Evolutionary conservation across 2,888 invertebrate species (phyloP).

Genomic region (Chymomyza caudatula): DNA sequence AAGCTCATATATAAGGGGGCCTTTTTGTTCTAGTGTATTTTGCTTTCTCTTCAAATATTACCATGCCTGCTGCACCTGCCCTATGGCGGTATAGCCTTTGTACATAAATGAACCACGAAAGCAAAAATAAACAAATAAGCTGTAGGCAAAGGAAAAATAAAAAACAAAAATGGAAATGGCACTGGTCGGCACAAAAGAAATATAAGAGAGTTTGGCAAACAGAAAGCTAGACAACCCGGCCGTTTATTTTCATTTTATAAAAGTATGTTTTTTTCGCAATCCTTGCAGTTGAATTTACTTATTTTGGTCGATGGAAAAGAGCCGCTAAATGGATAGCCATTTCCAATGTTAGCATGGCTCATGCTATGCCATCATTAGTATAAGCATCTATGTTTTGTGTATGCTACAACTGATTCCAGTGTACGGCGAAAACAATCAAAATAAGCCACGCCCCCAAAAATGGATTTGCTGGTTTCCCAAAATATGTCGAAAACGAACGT

Average conservation of each 20-base stretch:
- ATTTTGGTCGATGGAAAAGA: constrained; percentile 4
- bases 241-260: constrained; percentile 35
- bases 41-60: constrained; percentile 16
- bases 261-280: constrained; percentile 30
- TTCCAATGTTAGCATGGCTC: too few species aligned
- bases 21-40: constrained; percentile 18
- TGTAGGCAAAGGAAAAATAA: constrained; percentile 14
- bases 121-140: constrained; percentile 43
- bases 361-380: too few species aligned
- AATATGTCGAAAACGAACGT: too few species aligned
- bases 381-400: too few species aligned
- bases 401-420: too few species aligned
- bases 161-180: constrained; percentile 24
- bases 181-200: too few species aligned
- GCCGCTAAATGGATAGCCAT: too few species aligned
- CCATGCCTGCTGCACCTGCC: background rate
- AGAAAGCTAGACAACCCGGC: constrained; percentile 10
- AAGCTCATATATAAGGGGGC: constrained; percentile 56
- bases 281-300: constrained; percentile 44
- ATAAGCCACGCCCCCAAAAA: too few species aligned
- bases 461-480: too few species aligned
- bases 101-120: constrained; percentile 51
- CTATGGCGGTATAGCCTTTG: constrained; percentile 12
- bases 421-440: too few species aligned
- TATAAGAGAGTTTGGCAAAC: constrained; percentile 13